Evolutionary conservation across 2,797 vertebrate species (phyloP).

Genomic region (Lithobates pipiens): DNA sequence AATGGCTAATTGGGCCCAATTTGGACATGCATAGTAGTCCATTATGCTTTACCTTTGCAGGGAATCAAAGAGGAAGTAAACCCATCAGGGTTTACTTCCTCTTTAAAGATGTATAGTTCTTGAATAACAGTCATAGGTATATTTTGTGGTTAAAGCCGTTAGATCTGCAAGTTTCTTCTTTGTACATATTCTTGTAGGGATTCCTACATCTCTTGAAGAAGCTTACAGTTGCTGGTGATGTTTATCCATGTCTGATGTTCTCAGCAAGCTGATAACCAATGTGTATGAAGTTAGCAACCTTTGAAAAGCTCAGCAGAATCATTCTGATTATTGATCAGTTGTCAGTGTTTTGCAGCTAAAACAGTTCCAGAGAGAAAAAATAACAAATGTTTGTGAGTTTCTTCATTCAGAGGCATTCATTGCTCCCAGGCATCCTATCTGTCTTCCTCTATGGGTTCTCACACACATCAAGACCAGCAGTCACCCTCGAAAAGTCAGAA

Average conservation of each 20-base stretch:
- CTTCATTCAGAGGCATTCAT: too few species aligned
- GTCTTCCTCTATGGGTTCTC: too few species aligned
- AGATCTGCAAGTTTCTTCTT: constrained; percentile 26
- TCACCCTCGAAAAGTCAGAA: too few species aligned
- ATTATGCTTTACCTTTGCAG: too few species aligned
- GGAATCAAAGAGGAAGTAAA: too few species aligned
- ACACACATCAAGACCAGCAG: too few species aligned
- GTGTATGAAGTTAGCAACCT: constrained; percentile 13
- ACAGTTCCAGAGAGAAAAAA: neutral
- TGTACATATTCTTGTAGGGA: constrained; percentile 1
- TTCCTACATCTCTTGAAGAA: constrained; percentile 1
- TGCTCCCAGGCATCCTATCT: too few species aligned
- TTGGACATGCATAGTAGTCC: too few species aligned
- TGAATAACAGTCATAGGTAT: constrained; percentile 12
- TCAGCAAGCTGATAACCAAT: neutral
- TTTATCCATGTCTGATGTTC: constrained; percentile 19
- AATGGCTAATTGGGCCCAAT: too few species aligned
- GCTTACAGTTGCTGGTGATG: constrained; percentile 11
- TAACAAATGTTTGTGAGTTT: neutral
- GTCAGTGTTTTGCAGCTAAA: neutral
- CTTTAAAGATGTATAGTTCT: constrained; percentile 37
- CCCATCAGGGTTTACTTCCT: too few species aligned
- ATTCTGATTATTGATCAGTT: neutral
- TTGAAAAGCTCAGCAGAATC: neutral
- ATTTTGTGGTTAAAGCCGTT: constrained; percentile 31